A percentile compares a stretch with the other conserved stretches of the same genome.
These are phyloP conservation scores for Lordiphosa andalusiaca DNA, from an alignment of 2,888 invertebrate genomes.

Conservation along the genomic window DNA sequence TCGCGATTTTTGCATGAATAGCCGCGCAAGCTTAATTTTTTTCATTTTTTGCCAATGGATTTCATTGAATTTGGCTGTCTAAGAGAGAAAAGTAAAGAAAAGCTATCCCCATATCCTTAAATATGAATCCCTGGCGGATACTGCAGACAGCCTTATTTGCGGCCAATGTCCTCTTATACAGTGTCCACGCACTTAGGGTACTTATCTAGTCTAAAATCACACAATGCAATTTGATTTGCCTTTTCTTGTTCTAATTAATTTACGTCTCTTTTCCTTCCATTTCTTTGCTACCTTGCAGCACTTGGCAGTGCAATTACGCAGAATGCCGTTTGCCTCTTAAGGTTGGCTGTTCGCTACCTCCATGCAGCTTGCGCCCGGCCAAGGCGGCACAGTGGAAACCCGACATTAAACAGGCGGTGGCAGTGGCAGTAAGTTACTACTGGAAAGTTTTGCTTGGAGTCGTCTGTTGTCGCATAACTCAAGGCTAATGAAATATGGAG, in stretches of 20 bases:
- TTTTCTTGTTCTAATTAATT: slow-evolving; percentile 37
- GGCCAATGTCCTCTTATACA: no score
- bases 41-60: no score
- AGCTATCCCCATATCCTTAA: no score
- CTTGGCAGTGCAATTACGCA: slow-evolving; percentile 44
- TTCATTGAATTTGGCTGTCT: no score
- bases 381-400: slow-evolving; percentile 23
- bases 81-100: no score
- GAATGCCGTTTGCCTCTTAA: slow-evolving; percentile 43
- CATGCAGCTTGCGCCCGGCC: slow-evolving; percentile 1
- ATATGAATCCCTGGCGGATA: no score
- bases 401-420: slow-evolving; percentile 30
- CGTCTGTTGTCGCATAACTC: slow-evolving; percentile 26
- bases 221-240: slow-evolving; percentile 6
- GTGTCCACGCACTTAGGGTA: slow-evolving; percentile 6
- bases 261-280: slow-evolving; percentile 10
- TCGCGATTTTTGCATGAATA: no score
- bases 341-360: slow-evolving; percentile 10
- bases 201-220: neutral
- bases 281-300: slow-evolving; percentile 28
- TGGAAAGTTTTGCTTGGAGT: slow-evolving; percentile 25
- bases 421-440: slow-evolving; percentile 41
- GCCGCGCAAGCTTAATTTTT: no score
- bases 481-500: slow-evolving; percentile 76
- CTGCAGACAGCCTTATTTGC: no score